Conservation (phyloP, 2,888 invertebrate species). For the Hemithea aestivaria region DNA sequence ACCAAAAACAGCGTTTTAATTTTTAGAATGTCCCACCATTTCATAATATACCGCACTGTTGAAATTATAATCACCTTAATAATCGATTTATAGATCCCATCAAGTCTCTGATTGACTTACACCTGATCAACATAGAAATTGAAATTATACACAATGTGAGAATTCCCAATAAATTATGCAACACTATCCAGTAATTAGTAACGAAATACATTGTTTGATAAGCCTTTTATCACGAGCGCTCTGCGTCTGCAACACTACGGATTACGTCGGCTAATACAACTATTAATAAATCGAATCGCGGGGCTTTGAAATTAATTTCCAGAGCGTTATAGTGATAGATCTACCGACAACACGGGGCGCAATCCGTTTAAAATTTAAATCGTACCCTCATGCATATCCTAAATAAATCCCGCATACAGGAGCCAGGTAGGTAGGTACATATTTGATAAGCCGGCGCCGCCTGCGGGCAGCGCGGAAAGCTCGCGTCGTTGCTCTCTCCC, state of each 20-base stretch:
- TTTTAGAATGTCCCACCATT: no score
- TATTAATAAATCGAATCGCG: conserved; percentile 61
- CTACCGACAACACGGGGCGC: conserved; percentile 69
- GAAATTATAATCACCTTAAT: no score
- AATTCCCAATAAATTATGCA: conserved; percentile 40
- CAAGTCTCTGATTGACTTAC: background rate
- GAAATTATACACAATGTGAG: no score
- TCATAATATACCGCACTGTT: no score
- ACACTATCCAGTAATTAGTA: conserved; percentile 39
- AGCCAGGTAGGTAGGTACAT: conserved; percentile 72
- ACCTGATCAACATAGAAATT: no score
- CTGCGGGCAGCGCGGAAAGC: conserved; percentile 46
- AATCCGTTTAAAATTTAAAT: conserved; percentile 80
- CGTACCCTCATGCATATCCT: conserved; percentile 78
- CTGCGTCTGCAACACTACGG: conserved; percentile 42
- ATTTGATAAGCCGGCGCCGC: conserved; percentile 71
- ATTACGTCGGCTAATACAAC: conserved; percentile 56
- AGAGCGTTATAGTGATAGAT: conserved; percentile 65
- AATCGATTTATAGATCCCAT: no score
- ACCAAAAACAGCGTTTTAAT: no score
- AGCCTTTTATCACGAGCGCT: conserved; percentile 52
- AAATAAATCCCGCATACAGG: conserved; percentile 75
- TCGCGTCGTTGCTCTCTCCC: conserved; percentile 57
- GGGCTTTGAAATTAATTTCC: conserved; percentile 58
- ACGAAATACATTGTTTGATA: conserved; percentile 45